Percentiles rank a stretch among this genome's conserved stretches.
Evolutionary conservation across 2,797 vertebrate genomes (phyloP).

Genomic region (Botia almorhae): DNA sequence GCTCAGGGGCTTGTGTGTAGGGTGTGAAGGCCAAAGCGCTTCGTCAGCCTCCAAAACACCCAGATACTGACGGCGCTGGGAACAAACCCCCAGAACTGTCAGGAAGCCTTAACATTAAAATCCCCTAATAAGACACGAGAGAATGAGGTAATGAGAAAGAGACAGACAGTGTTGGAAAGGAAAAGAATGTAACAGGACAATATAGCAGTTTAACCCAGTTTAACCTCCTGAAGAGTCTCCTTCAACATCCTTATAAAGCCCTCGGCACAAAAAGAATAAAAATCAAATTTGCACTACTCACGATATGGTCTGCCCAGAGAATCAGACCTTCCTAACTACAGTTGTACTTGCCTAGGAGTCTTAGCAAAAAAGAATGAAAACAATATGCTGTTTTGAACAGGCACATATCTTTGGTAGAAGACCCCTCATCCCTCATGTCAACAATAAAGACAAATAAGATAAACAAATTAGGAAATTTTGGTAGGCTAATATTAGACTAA

Average conservation of each 20-base stretch:
- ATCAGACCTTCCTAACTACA: not conserved
- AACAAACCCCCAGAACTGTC: slow-evolving; percentile 54
- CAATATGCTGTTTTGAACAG: no score
- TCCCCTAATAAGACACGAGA: slow-evolving; percentile 55
- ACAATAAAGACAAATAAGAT: no score
- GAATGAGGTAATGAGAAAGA: slow-evolving; percentile 35
- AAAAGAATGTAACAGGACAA: slow-evolving; percentile 18
- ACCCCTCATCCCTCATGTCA: no score
- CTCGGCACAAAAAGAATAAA: slow-evolving; percentile 21
- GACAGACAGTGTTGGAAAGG: slow-evolving; percentile 5
- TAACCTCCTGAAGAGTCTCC: slow-evolving; percentile 46
- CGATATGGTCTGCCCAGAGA: not conserved
- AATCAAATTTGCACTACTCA: slow-evolving; percentile 12
- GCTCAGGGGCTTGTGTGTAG: slow-evolving; percentile 35
- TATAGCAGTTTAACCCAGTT: slow-evolving; percentile 39
- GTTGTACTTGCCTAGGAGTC: not conserved
- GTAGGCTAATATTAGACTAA: not conserved
- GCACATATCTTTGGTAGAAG: no score
- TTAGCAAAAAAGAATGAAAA: not conserved
- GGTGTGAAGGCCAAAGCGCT: slow-evolving; percentile 32
- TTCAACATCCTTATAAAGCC: slow-evolving; percentile 27
- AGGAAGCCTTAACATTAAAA: slow-evolving; percentile 51
- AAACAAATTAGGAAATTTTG: no score
- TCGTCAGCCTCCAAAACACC: slow-evolving; percentile 37
- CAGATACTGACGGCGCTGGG: slow-evolving; percentile 32